Conservation (phyloP, 2,888 invertebrate genomes). For the Oscheius onirici region DNA sequence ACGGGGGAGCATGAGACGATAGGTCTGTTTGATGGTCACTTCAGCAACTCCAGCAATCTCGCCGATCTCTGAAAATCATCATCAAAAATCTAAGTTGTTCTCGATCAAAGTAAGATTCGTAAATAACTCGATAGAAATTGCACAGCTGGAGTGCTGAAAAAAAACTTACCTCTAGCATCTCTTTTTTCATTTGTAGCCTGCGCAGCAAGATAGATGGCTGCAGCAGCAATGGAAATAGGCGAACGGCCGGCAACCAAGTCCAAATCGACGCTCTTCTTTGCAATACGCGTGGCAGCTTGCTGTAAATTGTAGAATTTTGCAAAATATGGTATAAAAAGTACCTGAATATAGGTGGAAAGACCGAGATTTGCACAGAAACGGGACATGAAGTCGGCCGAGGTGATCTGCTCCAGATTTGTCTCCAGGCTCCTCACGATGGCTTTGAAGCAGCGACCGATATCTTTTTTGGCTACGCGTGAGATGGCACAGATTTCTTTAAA, state of each 20-base stretch:
- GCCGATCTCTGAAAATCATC: constrained; percentile 86
- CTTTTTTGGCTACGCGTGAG: constrained; percentile 92
- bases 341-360: constrained; percentile 74
- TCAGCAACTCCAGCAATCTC: constrained; percentile 98
- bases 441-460: constrained; percentile 97
- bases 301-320: constrained; percentile 29
- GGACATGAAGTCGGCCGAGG: constrained; percentile 95
- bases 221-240: constrained; percentile 97
- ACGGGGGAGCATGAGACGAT: constrained; percentile 91
- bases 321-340: not conserved
- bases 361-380: constrained; percentile 91
- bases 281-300: constrained; percentile 91
- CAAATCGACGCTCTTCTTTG: constrained; percentile 93
- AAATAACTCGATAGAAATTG: no score
- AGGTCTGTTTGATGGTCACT: constrained; percentile 94
- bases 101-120: no score
- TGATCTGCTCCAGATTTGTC: constrained; percentile 94
- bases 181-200: constrained; percentile 92
- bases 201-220: constrained; percentile 88
- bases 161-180: constrained; percentile 82
- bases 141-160: no score
- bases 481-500: constrained; percentile 98
- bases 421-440: constrained; percentile 92
- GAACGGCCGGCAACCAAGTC: constrained; percentile 87
- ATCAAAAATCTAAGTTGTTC: no score